These are phyloP conservation scores for Condylostylus longicornis DNA, from an alignment of 1,140 invertebrate genomes.

Conservation along the genomic window DNA sequence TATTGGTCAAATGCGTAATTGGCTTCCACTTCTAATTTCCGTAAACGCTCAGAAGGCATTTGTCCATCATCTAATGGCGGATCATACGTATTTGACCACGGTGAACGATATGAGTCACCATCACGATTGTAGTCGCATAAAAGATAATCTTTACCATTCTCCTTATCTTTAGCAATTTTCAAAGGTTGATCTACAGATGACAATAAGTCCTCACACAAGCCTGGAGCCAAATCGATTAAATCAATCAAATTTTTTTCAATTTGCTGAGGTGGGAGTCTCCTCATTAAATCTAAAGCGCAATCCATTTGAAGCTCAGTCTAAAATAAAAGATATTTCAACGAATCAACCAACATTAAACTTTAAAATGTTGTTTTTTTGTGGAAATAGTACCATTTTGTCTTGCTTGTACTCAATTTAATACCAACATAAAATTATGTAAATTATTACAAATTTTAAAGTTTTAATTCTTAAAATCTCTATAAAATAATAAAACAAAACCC, in stretches of 20 bases:
- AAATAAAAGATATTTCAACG: too few species aligned
- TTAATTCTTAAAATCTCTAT: too few species aligned
- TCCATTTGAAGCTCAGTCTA: constrained; percentile 96
- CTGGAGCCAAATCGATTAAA: constrained; percentile 90
- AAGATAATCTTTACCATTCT: constrained; percentile 90
- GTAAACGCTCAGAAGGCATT: constrained; percentile 89
- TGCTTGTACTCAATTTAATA: too few species aligned
- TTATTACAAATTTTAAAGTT: too few species aligned
- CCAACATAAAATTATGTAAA: too few species aligned
- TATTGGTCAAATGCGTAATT: constrained; percentile 98
- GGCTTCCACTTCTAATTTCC: constrained; percentile 93
- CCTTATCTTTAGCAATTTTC: constrained; percentile 92
- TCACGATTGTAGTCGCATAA: constrained; percentile 99
- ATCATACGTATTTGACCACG: constrained; percentile 98
- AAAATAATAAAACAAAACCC: too few species aligned
- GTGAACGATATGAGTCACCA: constrained; percentile 97
- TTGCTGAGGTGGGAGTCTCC: constrained; percentile 94
- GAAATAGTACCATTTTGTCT: too few species aligned
- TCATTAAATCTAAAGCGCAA: constrained; percentile 96
- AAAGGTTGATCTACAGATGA: constrained; percentile 97
- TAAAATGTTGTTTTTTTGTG: too few species aligned
- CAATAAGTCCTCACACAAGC: constrained; percentile 89
- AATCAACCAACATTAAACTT: constrained; percentile 8
- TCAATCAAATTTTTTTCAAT: constrained; percentile 97
- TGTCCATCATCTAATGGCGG: constrained; percentile 96